Conservation (phyloP, 2,888 invertebrate species). For the Saturnia japonica region DNA sequence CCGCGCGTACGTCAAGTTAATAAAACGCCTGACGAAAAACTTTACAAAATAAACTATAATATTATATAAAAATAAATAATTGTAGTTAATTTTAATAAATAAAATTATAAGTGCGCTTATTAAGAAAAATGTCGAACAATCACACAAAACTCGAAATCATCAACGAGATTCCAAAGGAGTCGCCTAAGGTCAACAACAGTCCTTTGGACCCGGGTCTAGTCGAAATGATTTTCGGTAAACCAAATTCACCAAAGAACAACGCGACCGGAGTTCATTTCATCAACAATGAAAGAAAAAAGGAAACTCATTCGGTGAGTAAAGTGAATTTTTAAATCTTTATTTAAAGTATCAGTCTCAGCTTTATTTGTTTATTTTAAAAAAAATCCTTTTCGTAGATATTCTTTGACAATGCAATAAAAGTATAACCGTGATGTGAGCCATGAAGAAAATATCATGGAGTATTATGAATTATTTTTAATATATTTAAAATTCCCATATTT, state of each 20-base stretch:
- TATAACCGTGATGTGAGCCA: not conserved
- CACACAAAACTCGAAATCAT: slow-evolving; percentile 43
- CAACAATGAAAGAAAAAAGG: slow-evolving; percentile 43
- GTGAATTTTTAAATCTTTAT: not conserved
- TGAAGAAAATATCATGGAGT: not conserved
- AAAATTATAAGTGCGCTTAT: not conserved
- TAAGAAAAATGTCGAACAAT: slow-evolving; percentile 39
- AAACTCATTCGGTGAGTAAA: slow-evolving; percentile 37
- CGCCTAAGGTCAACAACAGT: slow-evolving; percentile 31
- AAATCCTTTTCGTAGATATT: too few relatives aligned
- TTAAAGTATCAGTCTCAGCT: not conserved
- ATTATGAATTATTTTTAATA: not conserved
- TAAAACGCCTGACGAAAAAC: not conserved
- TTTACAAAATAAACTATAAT: slow-evolving; percentile 1
- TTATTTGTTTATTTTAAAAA: not conserved
- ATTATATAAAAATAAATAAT: not conserved
- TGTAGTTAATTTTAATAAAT: not conserved
- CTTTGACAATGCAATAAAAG: not conserved
- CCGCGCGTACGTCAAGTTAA: not conserved
- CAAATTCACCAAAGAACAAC: slow-evolving; percentile 39
- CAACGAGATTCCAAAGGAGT: slow-evolving; percentile 42
- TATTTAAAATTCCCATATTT: too few relatives aligned
- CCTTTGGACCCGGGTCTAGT: slow-evolving; percentile 51
- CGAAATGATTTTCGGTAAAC: slow-evolving; percentile 63
- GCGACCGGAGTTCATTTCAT: slow-evolving; percentile 42